phyloP scores from a whole-genome alignment of 2,113 vertebrate genomes.

The Brachionichthys hirsutus region DNA sequence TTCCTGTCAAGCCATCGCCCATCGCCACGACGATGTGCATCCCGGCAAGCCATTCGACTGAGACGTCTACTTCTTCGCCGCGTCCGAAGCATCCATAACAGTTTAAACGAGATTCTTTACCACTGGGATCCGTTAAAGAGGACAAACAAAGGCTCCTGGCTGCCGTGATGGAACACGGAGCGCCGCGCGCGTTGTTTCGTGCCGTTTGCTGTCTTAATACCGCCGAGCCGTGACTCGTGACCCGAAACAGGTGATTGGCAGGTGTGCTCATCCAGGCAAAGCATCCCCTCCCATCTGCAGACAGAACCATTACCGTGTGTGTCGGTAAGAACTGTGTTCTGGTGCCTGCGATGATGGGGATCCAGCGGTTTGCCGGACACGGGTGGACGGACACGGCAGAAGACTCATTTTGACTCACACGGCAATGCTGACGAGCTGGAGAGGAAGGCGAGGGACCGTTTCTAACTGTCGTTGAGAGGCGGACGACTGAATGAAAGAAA shows the following conservation, averaged over 20 bases:
- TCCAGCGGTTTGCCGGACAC: slow-evolving; percentile 43
- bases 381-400: slow-evolving; percentile 46
- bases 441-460: slow-evolving; percentile 23
- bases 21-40: slow-evolving; percentile 36
- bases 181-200: slow-evolving; percentile 33
- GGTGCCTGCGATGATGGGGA: slow-evolving; percentile 64
- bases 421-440: slow-evolving; percentile 33
- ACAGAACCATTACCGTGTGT: slow-evolving; percentile 51
- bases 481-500: neutral
- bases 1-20: slow-evolving; percentile 44
- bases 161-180: slow-evolving; percentile 32
- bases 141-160: slow-evolving; percentile 2
- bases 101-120: neutral
- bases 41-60: slow-evolving; percentile 44
- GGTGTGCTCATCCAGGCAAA: slow-evolving; percentile 65
- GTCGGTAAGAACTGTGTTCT: slow-evolving; percentile 44
- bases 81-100: slow-evolving; percentile 6
- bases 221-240: slow-evolving; percentile 53
- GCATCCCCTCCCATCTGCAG: slow-evolving; percentile 48
- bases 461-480: slow-evolving; percentile 16
- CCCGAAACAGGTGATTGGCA: slow-evolving; percentile 58
- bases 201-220: slow-evolving; percentile 27
- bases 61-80: neutral
- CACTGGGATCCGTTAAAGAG: slow-evolving; percentile 22
- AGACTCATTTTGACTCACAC: slow-evolving; percentile 53